These are phyloP conservation scores for Campoletis raptor DNA, from an alignment of 2,888 invertebrate genomes.

Conservation along the genomic window DNA sequence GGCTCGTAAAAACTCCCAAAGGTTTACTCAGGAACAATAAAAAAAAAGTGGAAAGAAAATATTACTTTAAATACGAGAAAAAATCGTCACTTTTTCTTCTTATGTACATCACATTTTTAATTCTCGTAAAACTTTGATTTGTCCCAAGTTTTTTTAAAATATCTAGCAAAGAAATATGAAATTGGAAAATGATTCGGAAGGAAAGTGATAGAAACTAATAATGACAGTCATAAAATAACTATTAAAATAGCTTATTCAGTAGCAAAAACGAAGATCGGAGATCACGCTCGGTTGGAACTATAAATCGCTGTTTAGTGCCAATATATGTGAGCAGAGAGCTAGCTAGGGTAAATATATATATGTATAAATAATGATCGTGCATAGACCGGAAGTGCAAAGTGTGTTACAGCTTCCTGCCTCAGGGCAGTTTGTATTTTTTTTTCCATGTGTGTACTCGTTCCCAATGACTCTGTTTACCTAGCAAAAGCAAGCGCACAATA, in stretches of 20 bases:
- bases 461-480: constrained; percentile 56
- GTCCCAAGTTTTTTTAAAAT: not conserved
- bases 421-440: constrained; percentile 48
- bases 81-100: not conserved
- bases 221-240: not conserved
- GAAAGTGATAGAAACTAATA: not conserved
- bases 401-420: constrained; percentile 67
- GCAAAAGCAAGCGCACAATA: constrained; percentile 27
- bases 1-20: too few relatives aligned
- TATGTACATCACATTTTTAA: not conserved
- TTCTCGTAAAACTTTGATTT: not conserved
- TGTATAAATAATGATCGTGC: constrained; percentile 41
- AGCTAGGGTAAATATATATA: not conserved
- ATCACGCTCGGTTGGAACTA: constrained; percentile 25
- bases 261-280: not conserved
- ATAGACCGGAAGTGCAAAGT: constrained; percentile 62
- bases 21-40: too few relatives aligned
- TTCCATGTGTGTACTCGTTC: constrained; percentile 30
- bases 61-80: not conserved
- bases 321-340: not conserved
- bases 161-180: not conserved
- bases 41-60: not conserved
- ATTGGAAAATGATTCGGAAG: not conserved
- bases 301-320: constrained; percentile 25
- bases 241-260: not conserved